Evolutionary conservation across 64 coral and sea anemone genomes (phyloP).

Genomic region (Montipora sp.): DNA sequence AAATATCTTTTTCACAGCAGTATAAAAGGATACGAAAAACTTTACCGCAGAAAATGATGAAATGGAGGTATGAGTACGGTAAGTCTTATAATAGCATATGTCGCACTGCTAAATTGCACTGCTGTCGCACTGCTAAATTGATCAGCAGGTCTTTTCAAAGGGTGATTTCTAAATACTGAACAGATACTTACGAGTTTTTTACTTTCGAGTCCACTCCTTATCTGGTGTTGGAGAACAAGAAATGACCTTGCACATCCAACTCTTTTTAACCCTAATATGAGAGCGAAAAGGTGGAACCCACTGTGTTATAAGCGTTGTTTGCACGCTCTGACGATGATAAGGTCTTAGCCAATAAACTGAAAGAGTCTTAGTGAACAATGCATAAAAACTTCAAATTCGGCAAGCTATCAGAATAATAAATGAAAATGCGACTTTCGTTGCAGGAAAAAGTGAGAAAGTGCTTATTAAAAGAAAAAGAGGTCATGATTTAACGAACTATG

Average conservation of each 20-base stretch:
- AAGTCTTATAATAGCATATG: not conserved
- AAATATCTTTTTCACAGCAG: too few relatives aligned
- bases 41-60: not conserved
- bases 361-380: constrained; percentile 1
- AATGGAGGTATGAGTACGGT: not conserved
- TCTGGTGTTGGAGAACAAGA: too few relatives aligned
- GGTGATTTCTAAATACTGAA: not conserved
- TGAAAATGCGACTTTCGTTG: constrained; percentile 22
- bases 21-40: too few relatives aligned
- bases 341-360: constrained; percentile 3
- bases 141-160: not conserved
- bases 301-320: not conserved
- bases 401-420: not conserved
- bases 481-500: not conserved
- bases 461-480: not conserved
- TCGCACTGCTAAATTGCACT: not conserved
- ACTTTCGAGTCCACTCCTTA: too few relatives aligned
- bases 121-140: too few relatives aligned
- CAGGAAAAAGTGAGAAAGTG: not conserved
- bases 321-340: not conserved
- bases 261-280: not conserved
- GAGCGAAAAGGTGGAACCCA: constrained; percentile 1
- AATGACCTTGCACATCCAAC: not conserved
- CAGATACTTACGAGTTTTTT: not conserved
- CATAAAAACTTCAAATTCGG: not conserved